Percentiles rank a stretch among this genome's conserved stretches.
phyloP scores from a whole-genome alignment of 1,140 invertebrate species.

The Trialeurodes vaporariorum region DNA sequence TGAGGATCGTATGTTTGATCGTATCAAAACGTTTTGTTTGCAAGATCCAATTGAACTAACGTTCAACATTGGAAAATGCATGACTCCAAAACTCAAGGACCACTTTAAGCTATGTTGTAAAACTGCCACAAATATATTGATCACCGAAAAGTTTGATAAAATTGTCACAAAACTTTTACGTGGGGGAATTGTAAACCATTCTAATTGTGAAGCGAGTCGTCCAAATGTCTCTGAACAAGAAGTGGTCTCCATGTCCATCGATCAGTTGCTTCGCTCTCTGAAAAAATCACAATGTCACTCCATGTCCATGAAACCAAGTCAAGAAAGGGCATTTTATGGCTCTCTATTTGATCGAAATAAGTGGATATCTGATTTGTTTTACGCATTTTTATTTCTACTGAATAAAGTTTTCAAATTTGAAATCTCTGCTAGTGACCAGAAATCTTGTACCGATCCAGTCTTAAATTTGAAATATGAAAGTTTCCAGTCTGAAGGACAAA shows the following conservation, averaged over 20 bases:
- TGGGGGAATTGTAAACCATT: neutral
- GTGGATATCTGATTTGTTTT: neutral
- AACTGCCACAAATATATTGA: neutral
- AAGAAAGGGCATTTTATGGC: neutral
- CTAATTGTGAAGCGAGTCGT: neutral
- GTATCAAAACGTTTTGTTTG: neutral
- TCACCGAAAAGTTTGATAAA: neutral
- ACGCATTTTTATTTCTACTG: neutral
- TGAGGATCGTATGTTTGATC: neutral
- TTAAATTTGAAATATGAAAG: neutral
- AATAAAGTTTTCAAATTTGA: neutral
- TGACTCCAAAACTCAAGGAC: neutral
- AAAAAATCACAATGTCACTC: neutral
- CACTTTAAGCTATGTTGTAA: neutral
- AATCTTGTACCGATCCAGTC: neutral
- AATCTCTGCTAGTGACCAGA: neutral
- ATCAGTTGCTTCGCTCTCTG: neutral
- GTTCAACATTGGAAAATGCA: neutral
- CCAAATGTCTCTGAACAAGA: neutral
- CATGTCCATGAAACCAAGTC: neutral
- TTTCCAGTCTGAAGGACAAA: neutral
- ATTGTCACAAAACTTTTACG: neutral
- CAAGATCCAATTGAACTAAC: neutral
- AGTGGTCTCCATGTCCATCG: neutral
- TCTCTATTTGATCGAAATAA: neutral